Evolutionary conservation across 2,888 invertebrate genomes (phyloP), one percentile per base, ranked within the genome.

Genomic region (Lagria hirta): DNA sequence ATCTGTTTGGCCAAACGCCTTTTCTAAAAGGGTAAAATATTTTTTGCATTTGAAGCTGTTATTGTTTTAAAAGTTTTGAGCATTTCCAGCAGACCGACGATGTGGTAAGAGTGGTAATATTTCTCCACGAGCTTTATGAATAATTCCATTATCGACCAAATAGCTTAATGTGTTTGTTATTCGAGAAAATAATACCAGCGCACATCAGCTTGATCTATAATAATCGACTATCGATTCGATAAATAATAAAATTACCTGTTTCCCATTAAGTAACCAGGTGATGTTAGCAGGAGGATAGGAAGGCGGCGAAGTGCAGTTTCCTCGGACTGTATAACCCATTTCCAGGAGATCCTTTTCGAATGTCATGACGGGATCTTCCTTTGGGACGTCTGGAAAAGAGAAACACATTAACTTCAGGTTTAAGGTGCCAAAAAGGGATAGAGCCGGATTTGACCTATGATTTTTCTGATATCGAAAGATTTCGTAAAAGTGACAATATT

Each of bases 261-360:
- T 74, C 43, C 81, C 83, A 64, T 85, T 85, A 36, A 85, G 75
- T 51, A 79, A 79, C 75, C 84, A 85, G 29, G 84, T 85, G 58
- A 86, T 75, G 68, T 85, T 85, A 33, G 81, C 81, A 7, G 83
- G 75, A 13, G 85, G 85, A 69, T 79, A 79, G 33, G 82, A 78
- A 8, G 78, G 77, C 8, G 84, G 83, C 12, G 83, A 77, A 4
- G 81, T 82, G 61, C 85, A 86, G 47, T 84, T 84, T 24, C 81
- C 84, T 43, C 79, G 77, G 49, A 85, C 73, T 7, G 76, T 80
- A 47, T 84, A 84, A 2, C 84, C 84, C 44, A 82, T 79, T 48
- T 83, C 82, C 68, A 84, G 82, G 70, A 83, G 78, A 56, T 77
- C 79, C 58, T 84, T 81, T 65, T 84, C 85, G 40, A 83, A 77